phyloP scores from a whole-genome alignment of 2,797 vertebrate genomes.

The Microchirus variegatus region DNA sequence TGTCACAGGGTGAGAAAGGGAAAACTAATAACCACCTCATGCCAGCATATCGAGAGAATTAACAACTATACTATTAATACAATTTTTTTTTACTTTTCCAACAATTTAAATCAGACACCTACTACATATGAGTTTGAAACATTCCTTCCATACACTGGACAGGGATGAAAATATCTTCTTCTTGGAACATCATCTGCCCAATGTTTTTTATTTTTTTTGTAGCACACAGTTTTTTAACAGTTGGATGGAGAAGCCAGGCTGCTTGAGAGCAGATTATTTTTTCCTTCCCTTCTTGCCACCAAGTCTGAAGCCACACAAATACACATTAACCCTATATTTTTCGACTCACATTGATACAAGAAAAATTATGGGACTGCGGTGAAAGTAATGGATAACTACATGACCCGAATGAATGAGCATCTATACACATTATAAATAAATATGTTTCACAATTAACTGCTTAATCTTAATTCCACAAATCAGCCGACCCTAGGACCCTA shows the following conservation, averaged over 20 bases:
- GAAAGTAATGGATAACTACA: no score
- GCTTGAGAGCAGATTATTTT: neutral
- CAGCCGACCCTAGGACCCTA: no score
- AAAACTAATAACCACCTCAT: slow-evolving; percentile 41
- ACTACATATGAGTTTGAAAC: neutral
- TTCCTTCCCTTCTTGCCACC: neutral
- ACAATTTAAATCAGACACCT: slow-evolving; percentile 12
- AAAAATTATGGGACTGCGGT: no score
- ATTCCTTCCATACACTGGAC: slow-evolving; percentile 3
- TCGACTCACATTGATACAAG: no score
- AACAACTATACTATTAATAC: neutral
- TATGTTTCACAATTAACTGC: no score
- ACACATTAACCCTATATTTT: neutral
- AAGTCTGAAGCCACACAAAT: neutral
- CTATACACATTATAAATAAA: no score
- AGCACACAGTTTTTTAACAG: slow-evolving; percentile 14
- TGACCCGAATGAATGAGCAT: no score
- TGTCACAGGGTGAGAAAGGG: slow-evolving; percentile 10
- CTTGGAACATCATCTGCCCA: slow-evolving; percentile 1
- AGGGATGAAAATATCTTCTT: slow-evolving; percentile 3
- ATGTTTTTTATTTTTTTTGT: slow-evolving; percentile 2
- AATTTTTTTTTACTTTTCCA: slow-evolving; percentile 5
- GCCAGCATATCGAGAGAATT: slow-evolving; percentile 2
- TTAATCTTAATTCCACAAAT: no score
- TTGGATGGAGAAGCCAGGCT: neutral